Base-by-base conservation (phyloP, 2,888 invertebrate genomes). In the Leptopilina myrica region DNA sequence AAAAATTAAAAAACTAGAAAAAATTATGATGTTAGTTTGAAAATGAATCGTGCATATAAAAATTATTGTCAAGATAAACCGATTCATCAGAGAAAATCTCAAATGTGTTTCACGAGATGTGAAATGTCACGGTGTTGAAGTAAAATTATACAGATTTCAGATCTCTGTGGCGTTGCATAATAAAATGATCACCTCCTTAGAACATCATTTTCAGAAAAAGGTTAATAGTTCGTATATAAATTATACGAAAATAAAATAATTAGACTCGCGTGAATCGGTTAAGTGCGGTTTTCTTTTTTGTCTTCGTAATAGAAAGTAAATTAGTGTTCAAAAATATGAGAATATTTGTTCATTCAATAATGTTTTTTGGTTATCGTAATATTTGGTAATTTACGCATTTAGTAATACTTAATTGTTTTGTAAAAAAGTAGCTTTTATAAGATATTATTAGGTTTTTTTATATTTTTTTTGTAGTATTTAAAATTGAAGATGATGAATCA, bases 141-240 rank as follows among this genome's bases (percentile, higher is more conserved):
- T 73, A 53, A n/a, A 73, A 56, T n/a, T 11, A 56, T 56, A 40
- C 69, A 69, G 49, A 69, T 69, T 73, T 56, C 33, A n/a, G n/a
- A 7, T 20, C 20, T 5, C 11, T 4, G 33, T 33, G 33, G 66
- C 77, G 64, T 79, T 79, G 78, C 78, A 79, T 80, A 83, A 80
- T 12, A 46, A 75, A 20, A 73, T 40, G 56, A 73, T 33, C 73
- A 73, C 73, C 46, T 20, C 12, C 4, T 46, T 12, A 6, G 67
- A 73, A n/a, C 33, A 73, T 73, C 73, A 33, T n/a, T 53, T 56
- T n/a, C 12, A 56, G 9, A 33, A 73, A 73, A 56, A 73, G 73
- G 73, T 73, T 53, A 73, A 73, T 33, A 53, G 14, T 26, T 53
- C 46, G 46, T 46, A 46, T 53, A 1, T 26, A 56, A 14, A 14